Conservation (phyloP, 1,140 invertebrate species). For the Eubasilissa regina region DNA sequence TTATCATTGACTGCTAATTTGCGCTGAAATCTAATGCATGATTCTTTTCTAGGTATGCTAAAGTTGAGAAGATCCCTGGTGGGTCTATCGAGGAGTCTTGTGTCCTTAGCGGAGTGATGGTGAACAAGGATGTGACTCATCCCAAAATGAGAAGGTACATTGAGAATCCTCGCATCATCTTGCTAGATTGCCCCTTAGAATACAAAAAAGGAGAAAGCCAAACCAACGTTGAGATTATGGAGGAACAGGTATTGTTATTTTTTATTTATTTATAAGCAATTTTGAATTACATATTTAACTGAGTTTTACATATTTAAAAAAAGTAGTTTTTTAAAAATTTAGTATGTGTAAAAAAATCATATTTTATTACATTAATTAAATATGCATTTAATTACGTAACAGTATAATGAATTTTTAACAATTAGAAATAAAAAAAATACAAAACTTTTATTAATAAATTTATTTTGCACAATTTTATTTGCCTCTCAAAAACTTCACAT, state of each 20-base stretch:
- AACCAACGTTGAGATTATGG: slow-evolving; percentile 97
- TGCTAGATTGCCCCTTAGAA: slow-evolving; percentile 96
- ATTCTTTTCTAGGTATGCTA: slow-evolving; percentile 81
- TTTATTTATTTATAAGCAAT: not conserved
- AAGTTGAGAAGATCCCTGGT: slow-evolving; percentile 98
- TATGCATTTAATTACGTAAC: too few species aligned
- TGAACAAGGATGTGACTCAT: slow-evolving; percentile 99
- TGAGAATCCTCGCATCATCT: slow-evolving; percentile 95
- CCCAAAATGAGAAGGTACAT: slow-evolving; percentile 96
- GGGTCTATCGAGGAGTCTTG: slow-evolving; percentile 95
- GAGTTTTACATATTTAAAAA: slow-evolving; percentile 22
- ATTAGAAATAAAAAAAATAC: too few species aligned
- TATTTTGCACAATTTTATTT: too few species aligned
- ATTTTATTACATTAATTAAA: too few species aligned
- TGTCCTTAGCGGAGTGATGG: slow-evolving; percentile 96
- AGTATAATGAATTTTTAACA: too few species aligned
- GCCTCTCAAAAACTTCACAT: too few species aligned
- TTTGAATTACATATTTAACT: not conserved
- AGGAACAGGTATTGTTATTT: slow-evolving; percentile 79
- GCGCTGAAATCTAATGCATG: too few species aligned
- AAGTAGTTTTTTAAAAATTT: too few species aligned
- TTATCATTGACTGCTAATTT: too few species aligned
- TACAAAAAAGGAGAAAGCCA: slow-evolving; percentile 99
- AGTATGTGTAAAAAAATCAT: too few species aligned
- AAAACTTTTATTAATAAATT: too few species aligned